Conservation (phyloP, 2,113 vertebrate genomes). For the Hemiprocne comata region DNA sequence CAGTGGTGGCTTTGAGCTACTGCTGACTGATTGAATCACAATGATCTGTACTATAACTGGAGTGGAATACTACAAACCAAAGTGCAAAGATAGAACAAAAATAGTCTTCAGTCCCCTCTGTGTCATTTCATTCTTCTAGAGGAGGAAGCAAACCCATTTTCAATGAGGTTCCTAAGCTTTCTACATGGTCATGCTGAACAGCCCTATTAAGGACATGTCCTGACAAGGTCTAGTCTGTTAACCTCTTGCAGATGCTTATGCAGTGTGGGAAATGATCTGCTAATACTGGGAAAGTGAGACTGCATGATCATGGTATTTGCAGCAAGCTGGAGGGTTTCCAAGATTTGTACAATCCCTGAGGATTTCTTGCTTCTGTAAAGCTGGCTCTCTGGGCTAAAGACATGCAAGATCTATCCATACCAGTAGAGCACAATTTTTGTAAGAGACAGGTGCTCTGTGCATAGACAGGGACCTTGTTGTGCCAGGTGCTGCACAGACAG, state of each 20-base stretch:
- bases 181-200: fast-evolving
- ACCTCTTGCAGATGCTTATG: not conserved
- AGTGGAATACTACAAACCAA: constrained; percentile 56
- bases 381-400: not conserved
- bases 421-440: not conserved
- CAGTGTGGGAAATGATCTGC: not conserved
- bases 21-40: constrained; percentile 70
- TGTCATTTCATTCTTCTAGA: not conserved
- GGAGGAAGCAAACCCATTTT: not conserved
- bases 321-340: not conserved
- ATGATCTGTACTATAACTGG: constrained; percentile 42
- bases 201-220: not conserved
- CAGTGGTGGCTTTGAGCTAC: constrained; percentile 74
- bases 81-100: not conserved
- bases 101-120: not conserved
- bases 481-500: not conserved
- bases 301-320: fast-evolving
- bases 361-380: not conserved
- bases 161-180: not conserved
- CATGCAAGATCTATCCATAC: not conserved
- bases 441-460: not conserved
- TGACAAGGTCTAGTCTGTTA: not conserved
- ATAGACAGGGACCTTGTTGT: not conserved
- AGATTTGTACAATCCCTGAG: not conserved
- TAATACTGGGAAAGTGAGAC: not conserved